Percentiles rank a stretch among this genome's conserved stretches.
phyloP scores from a whole-genome alignment of 2,797 vertebrate genomes.

The Sebastes hubbsi region DNA sequence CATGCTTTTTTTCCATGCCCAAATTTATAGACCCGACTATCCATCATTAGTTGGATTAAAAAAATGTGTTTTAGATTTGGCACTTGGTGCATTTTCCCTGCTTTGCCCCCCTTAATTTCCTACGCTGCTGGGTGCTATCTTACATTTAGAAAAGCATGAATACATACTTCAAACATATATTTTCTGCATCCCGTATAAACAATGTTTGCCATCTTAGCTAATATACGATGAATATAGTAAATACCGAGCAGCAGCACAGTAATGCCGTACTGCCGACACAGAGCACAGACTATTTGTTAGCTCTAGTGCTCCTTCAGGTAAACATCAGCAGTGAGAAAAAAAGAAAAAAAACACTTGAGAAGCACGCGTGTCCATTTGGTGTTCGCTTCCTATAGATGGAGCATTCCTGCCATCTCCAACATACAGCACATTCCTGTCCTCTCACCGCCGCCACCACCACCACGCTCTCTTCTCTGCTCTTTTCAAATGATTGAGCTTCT shows the following conservation, averaged over 20 bases:
- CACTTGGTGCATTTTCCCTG: no score
- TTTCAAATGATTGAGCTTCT: constrained; percentile 96
- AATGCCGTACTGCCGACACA: neutral
- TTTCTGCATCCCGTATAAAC: neutral
- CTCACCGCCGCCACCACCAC: constrained; percentile 5
- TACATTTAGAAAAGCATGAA: neutral
- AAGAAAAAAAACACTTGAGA: neutral
- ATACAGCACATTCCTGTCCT: constrained; percentile 51
- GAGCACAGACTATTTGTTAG: constrained; percentile 9
- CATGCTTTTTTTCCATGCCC: no score
- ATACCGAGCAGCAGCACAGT: neutral
- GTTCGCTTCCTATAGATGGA: neutral
- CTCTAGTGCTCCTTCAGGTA: constrained; percentile 20
- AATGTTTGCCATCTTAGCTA: neutral
- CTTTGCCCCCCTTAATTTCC: no score
- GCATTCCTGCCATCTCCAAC: neutral
- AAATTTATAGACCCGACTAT: no score
- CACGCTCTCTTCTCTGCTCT: constrained; percentile 87
- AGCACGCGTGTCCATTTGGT: neutral
- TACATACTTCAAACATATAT: neutral
- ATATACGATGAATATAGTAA: neutral
- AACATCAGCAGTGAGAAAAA: constrained; percentile 18
- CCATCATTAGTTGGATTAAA: no score
- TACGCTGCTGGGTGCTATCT: neutral
- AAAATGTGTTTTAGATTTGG: no score